Percentiles rank a stretch among this genome's conserved stretches.
phyloP scores from a whole-genome alignment of 2,797 vertebrate genomes.

The Macropus fuliginosus region DNA sequence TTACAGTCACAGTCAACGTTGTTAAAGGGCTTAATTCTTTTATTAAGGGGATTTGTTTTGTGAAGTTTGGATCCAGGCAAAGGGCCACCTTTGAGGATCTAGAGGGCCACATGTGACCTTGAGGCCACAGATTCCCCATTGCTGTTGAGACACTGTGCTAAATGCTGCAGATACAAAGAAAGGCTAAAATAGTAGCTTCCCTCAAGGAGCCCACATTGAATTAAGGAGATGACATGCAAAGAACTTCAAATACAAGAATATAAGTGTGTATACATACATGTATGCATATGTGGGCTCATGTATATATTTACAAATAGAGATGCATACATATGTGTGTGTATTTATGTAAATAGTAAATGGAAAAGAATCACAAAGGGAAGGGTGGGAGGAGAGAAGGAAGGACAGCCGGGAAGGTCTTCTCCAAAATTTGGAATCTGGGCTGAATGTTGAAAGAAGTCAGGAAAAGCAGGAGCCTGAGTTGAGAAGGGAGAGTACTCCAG shows the following conservation, averaged over 20 bases:
- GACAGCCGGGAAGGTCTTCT: neutral
- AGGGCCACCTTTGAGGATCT: no score
- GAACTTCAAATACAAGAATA: neutral
- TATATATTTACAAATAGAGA: neutral
- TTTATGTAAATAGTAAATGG: neutral
- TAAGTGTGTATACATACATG: neutral
- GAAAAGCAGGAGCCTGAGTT: neutral
- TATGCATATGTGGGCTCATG: no score
- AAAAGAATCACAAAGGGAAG: neutral
- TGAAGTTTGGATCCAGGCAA: no score
- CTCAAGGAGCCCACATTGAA: neutral
- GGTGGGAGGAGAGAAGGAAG: neutral
- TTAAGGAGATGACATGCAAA: neutral
- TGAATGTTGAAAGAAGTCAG: neutral
- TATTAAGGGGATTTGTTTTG: no score
- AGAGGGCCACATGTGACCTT: no score
- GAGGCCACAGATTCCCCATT: no score
- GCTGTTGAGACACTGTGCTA: neutral
- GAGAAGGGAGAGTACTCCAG: neutral
- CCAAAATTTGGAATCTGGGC: neutral
- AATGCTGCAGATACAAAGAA: neutral
- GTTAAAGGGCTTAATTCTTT: neutral
- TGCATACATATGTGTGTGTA: neutral
- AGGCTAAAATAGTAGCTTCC: neutral
- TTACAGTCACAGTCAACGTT: neutral